phyloP scores from a whole-genome alignment of 2,113 vertebrate species.

The Laticauda colubrina region DNA sequence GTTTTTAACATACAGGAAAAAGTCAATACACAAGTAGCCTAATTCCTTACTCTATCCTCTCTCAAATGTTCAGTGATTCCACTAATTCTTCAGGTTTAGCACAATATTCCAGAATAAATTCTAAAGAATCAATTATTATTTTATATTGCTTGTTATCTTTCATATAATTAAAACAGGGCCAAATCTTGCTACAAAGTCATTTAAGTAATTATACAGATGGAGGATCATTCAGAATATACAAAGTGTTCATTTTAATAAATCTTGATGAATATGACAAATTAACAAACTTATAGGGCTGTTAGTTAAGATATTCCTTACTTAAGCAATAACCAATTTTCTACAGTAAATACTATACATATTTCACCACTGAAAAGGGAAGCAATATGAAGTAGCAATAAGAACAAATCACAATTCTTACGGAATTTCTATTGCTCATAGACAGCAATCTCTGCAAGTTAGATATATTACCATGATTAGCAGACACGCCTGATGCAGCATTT shows the following conservation, averaged over 20 bases:
- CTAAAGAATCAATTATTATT: background rate
- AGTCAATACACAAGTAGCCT: background rate
- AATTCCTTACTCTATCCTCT: background rate
- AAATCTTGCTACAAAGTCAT: background rate
- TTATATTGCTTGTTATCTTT: background rate
- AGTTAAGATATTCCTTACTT: background rate
- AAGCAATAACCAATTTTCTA: background rate
- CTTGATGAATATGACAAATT: background rate
- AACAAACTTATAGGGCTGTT: background rate
- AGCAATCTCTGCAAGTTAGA: fast-evolving
- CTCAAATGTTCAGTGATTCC: background rate
- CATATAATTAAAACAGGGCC: background rate
- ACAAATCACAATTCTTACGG: background rate
- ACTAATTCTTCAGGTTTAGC: background rate
- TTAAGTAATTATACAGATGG: background rate
- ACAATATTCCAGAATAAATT: background rate
- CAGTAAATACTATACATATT: conserved; percentile 1
- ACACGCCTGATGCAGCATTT: background rate
- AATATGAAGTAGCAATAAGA: background rate
- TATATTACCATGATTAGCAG: conserved; percentile 4
- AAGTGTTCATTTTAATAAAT: background rate
- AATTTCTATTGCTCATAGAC: background rate
- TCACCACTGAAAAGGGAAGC: background rate
- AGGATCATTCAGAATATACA: background rate
- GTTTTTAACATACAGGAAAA: background rate